Conservation (phyloP, 2,888 invertebrate genomes). For the Agrochola circellaris region DNA sequence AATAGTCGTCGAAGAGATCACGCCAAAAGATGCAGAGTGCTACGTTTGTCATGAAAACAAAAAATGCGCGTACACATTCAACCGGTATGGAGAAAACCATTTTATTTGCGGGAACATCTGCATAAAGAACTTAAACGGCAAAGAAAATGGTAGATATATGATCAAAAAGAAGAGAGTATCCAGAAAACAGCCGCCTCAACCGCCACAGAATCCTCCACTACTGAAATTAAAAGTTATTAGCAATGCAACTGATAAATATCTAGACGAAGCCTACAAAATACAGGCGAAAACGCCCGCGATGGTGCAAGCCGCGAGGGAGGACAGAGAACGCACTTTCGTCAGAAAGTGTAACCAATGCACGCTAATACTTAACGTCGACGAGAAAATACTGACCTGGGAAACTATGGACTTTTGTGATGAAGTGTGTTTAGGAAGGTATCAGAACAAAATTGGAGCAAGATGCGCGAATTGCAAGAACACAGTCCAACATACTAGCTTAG, state of each 20-base stretch:
- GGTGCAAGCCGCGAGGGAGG: constrained; percentile 90
- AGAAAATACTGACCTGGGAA: constrained; percentile 95
- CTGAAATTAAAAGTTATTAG: constrained; percentile 88
- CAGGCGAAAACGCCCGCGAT: constrained; percentile 91
- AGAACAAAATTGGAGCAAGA: constrained; percentile 93
- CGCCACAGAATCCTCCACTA: constrained; percentile 76
- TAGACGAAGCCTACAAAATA: constrained; percentile 89
- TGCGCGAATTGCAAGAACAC: constrained; percentile 95
- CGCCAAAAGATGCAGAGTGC: constrained; percentile 79
- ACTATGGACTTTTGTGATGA: constrained; percentile 98
- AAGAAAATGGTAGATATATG: constrained; percentile 83
- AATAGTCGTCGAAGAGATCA: constrained; percentile 86
- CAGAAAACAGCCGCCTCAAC: constrained; percentile 56
- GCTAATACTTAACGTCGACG: constrained; percentile 87
- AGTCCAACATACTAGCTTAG: constrained; percentile 95
- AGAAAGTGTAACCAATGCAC: constrained; percentile 91
- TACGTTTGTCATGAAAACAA: constrained; percentile 88
- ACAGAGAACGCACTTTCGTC: constrained; percentile 90
- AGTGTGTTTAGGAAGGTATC: constrained; percentile 95
- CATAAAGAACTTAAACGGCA: constrained; percentile 86
- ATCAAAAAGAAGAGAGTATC: constrained; percentile 74
- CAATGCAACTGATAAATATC: constrained; percentile 89
- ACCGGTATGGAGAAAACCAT: constrained; percentile 87
- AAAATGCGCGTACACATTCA: constrained; percentile 86
- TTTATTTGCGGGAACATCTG: constrained; percentile 91